Conservation (phyloP, 2,888 invertebrate genomes). For the Trichacis sp. region DNA sequence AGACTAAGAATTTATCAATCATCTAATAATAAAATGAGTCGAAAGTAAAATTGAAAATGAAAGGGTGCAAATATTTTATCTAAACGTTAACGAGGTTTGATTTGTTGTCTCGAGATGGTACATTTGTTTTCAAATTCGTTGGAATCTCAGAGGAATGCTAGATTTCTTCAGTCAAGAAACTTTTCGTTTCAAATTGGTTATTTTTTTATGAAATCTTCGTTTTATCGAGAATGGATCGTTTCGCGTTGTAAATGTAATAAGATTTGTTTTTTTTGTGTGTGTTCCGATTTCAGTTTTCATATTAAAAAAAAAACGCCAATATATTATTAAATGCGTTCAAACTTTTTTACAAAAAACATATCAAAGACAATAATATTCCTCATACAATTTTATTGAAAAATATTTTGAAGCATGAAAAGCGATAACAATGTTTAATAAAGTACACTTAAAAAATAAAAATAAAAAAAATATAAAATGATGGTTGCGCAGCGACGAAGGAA, state of each 20-base stretch:
- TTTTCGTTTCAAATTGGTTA: too few relatives aligned
- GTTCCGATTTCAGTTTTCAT: too few relatives aligned
- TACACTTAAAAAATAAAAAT: conserved; percentile 6
- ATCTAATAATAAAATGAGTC: too few relatives aligned
- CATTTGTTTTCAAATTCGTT: neutral
- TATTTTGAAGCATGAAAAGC: conserved; percentile 7
- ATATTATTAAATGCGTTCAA: too few relatives aligned
- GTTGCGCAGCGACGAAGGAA: neutral
- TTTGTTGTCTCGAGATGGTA: neutral
- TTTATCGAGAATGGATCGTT: too few relatives aligned
- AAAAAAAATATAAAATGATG: conserved; percentile 9
- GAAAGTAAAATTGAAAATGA: conserved; percentile 18
- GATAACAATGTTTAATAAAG: neutral
- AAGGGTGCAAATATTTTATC: conserved; percentile 57
- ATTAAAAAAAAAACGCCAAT: too few relatives aligned
- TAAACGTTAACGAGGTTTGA: conserved; percentile 40
- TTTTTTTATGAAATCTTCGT: too few relatives aligned
- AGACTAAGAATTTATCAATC: conserved; percentile 51
- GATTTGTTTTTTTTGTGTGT: too few relatives aligned
- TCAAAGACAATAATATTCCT: neutral
- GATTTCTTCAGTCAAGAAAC: neutral
- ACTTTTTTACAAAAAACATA: too few relatives aligned
- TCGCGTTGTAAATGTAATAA: too few relatives aligned
- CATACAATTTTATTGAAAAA: neutral
- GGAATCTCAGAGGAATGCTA: neutral